phyloP scores from a whole-genome alignment of 2,888 invertebrate species.

The Drosophila pseudotakahashii region DNA sequence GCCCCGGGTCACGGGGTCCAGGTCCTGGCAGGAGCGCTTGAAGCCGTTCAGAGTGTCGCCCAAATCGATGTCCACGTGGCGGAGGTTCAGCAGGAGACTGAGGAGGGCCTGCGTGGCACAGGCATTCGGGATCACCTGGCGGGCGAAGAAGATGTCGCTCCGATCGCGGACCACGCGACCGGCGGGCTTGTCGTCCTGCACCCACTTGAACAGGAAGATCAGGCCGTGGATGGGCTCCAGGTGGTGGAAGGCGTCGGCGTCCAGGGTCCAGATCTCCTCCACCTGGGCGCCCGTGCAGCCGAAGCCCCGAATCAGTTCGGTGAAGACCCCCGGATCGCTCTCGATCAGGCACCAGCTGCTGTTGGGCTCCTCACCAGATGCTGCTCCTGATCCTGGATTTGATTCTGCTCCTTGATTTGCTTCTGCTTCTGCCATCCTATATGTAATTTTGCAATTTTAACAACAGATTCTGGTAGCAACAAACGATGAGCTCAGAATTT shows the following conservation, averaged over 20 bases:
- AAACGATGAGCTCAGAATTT: neutral
- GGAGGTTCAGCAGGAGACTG: slow-evolving; percentile 95
- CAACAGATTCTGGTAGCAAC: neutral
- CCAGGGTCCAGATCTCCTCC: slow-evolving; percentile 98
- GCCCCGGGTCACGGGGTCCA: slow-evolving; percentile 91
- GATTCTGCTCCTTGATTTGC: too few relatives aligned
- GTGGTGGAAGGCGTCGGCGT: slow-evolving; percentile 93
- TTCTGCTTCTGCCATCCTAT: slow-evolving; percentile 6
- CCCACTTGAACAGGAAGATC: slow-evolving; percentile 98
- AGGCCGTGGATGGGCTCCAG: slow-evolving; percentile 98
- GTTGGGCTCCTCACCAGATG: neutral
- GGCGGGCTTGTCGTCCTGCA: slow-evolving; percentile 91
- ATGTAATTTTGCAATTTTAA: neutral
- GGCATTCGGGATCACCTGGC: slow-evolving; percentile 99
- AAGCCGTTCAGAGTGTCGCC: slow-evolving; percentile 88
- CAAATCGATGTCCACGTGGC: slow-evolving; percentile 92
- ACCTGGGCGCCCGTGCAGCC: slow-evolving; percentile 97
- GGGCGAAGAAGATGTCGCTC: slow-evolving; percentile 97
- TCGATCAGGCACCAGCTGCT: slow-evolving; percentile 99
- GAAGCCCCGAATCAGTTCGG: slow-evolving; percentile 96
- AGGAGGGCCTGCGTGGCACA: slow-evolving; percentile 99
- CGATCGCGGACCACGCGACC: slow-evolving; percentile 89
- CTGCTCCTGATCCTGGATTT: neutral
- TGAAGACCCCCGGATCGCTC: slow-evolving; percentile 99
- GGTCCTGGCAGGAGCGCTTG: slow-evolving; percentile 91